phyloP scores from a whole-genome alignment of 1,140 invertebrate genomes.

The Scylla paramamosain region DNA sequence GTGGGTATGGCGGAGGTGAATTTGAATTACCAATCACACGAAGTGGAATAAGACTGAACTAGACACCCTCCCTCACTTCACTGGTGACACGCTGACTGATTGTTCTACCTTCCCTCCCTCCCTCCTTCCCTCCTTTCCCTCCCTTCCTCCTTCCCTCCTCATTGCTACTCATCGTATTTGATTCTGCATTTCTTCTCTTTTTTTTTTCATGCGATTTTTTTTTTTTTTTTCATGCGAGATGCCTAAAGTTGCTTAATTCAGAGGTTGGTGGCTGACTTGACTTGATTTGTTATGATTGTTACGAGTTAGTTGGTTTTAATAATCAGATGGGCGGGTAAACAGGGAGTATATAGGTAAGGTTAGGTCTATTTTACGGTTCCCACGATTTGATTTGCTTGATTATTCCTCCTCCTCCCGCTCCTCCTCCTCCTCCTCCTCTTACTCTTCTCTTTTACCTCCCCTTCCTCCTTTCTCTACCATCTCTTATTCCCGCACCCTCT shows the following conservation, averaged over 20 bases:
- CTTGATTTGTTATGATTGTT: too few species aligned
- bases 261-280: too few species aligned
- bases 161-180: neutral
- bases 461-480: neutral
- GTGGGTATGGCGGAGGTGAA: neutral
- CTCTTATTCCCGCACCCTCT: neutral
- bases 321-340: too few species aligned
- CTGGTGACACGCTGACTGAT: neutral
- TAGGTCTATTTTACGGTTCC: neutral
- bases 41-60: neutral
- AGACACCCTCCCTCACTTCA: neutral
- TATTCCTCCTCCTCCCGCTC: neutral
- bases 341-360: neutral
- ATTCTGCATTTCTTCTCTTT: neutral
- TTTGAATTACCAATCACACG: neutral
- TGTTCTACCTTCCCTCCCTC: neutral
- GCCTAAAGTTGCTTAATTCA: too few species aligned
- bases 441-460: neutral
- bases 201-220: neutral
- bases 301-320: too few species aligned
- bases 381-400: neutral
- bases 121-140: neutral
- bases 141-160: neutral
- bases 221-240: neutral
- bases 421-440: constrained; percentile 1